These are phyloP conservation scores for Neria commutata DNA, from an alignment of 2,888 invertebrate species.

Conservation along the genomic window DNA sequence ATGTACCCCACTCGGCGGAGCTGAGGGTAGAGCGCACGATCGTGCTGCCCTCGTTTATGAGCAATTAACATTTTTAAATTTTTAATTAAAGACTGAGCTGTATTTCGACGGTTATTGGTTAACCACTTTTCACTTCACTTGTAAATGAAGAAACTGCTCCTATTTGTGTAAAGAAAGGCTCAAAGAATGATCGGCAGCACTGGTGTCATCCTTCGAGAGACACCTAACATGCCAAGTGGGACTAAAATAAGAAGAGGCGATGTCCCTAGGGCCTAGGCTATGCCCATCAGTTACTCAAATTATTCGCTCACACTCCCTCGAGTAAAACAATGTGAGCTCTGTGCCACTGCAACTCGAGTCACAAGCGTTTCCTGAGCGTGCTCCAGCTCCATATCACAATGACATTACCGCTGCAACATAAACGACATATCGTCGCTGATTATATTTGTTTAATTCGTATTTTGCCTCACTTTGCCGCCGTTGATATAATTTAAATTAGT, in stretches of 20 bases:
- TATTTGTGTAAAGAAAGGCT: background rate
- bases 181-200: background rate
- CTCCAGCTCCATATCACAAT: background rate
- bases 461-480: background rate
- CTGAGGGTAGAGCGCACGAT: too few species aligned
- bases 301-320: too few species aligned
- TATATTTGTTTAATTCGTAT: constrained; percentile 25
- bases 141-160: background rate
- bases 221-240: background rate
- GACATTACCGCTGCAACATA: background rate
- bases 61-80: constrained; percentile 16
- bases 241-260: too few species aligned
- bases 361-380: too few species aligned
- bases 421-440: background rate
- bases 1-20: too few species aligned
- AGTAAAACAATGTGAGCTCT: too few species aligned
- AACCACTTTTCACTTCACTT: background rate
- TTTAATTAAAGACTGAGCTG: constrained; percentile 1
- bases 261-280: too few species aligned
- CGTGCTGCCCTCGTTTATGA: constrained; percentile 12
- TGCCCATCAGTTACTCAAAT: too few species aligned
- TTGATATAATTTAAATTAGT: background rate
- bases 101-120: constrained; percentile 5
- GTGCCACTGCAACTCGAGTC: too few species aligned
- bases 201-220: background rate